phyloP scores from a whole-genome alignment of 2,888 invertebrate genomes.

The Cancer borealis region DNA sequence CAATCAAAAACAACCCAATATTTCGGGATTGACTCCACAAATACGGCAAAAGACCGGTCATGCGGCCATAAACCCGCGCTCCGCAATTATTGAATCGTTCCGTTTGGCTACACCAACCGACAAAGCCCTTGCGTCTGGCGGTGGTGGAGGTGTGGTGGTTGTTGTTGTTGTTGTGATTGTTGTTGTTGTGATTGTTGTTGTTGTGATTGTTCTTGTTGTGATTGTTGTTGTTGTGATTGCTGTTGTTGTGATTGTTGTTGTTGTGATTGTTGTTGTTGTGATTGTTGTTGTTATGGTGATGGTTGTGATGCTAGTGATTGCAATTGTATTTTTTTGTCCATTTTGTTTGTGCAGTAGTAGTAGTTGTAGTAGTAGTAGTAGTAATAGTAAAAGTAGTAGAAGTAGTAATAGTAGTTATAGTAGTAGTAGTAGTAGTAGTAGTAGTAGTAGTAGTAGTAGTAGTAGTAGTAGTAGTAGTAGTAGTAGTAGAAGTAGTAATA shows the following conservation, averaged over 20 bases:
- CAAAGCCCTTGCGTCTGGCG: conserved; percentile 49
- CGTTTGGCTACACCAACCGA: conserved; percentile 53
- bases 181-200: neutral
- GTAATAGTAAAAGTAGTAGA: too few relatives aligned
- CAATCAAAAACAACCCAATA: conserved; percentile 67
- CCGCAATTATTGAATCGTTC: conserved; percentile 66
- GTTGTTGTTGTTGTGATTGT: neutral
- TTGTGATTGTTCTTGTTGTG: neutral
- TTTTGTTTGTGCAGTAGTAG: neutral
- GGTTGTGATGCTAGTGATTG: neutral
- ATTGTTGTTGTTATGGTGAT: neutral
- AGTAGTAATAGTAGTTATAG: too few relatives aligned
- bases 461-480: too few relatives aligned
- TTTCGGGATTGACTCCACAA: conserved; percentile 59
- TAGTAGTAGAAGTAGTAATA: too few relatives aligned
- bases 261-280: neutral
- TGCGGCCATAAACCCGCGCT: conserved; percentile 60
- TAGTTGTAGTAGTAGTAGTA: too few relatives aligned
- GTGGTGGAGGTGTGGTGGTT: neutral
- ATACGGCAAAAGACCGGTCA: conserved; percentile 65
- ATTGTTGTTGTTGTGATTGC: neutral
- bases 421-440: too few relatives aligned
- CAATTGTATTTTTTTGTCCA: neutral
- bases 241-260: neutral
- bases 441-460: too few relatives aligned